Evolutionary conservation across 2,797 vertebrate genomes (phyloP), one percentile per base, ranked within the genome.

Genomic region (Microcaecilia unicolor): DNA sequence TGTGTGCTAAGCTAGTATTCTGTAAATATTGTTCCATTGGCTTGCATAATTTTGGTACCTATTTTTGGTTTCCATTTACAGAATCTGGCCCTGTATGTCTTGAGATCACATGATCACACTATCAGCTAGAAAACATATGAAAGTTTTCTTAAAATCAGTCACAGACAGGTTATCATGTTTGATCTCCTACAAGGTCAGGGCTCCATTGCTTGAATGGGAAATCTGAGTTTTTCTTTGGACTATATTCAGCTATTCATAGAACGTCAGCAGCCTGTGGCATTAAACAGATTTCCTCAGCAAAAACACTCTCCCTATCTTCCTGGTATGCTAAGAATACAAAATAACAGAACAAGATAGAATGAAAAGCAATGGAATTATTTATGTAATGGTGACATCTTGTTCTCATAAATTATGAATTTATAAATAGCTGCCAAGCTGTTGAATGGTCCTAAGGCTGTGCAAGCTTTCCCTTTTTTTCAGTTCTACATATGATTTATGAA

Each of bases 321-420:
- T 36, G 51, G 34, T 39, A 22, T 36, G 52, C 33, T 42, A 69
- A 60, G 38, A 43, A 52, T 54, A 19, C 10, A 73, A 64, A 68
- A 70, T 51, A 66, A 41, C 35, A 28, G 32, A 41, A 16, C 25
- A 28, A 46, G 70, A 61, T 42, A 57, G 57, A 68, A 61, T 67
- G 45, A 69, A 75, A 66, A 56, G 31, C 27, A 60, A 65, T 42
- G 35, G 52, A 67, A 76, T 68, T 72, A 73, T 74, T 74, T 65
- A 70, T 67, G 55, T 55, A 68, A 70, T 48, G 40, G 60, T 76
- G 58, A 63, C 28, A 63, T 64, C 67, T 65, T 58, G 34, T 72
- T 60, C 55, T 61, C 47, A 73, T 70, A 48, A 72, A 72, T 64
- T 65, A 63, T 64, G 67, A 50, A 58, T 44, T 25, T 56, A 58